Evolutionary conservation across 2,113 vertebrate genomes (phyloP), one percentile per base, ranked within the genome.

Genomic region (Pseudorectes ferrugineus): DNA sequence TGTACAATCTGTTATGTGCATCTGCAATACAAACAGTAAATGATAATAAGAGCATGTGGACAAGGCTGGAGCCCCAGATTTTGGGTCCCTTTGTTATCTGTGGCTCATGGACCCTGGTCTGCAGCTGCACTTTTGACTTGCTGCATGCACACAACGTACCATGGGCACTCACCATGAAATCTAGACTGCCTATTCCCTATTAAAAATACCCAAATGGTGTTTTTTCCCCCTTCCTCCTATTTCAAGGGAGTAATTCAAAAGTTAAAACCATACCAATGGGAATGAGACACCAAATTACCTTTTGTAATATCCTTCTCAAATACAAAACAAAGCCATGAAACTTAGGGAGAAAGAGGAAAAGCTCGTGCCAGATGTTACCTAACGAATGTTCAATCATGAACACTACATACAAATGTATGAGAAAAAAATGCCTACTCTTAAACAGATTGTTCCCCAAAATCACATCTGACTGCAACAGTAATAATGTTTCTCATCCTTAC

Each of bases 1-100:
- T 83, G 72, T 49, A 92, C 92, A 93, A 89, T 93, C 95, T 96
- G 94, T 54, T 92, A 76, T 0, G 6, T 80, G 88, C 74, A 80
- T 95, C 78, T 92, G 85, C 85, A 85, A 35, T 20, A 52, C 82
- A 51, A 90, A 80, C 20, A 82, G 54, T 49, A 76, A 88, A 72
- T 14, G 40, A 51, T 71, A 79, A 63, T 26, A 87, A 87, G n/a
- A 91, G 67, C 67, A 31, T 11, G 67, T 15, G 43, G 87, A 63
- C 2, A 6, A 66, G 46, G 33, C 55, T 18, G 46, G 17, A 94
- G 72, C 19, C 58, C 62, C 86, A 79, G 33, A 79, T 88, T 96
- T 89, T 0, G 22, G 33, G 45, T 79, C 25, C 29, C 63, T 94
- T 87, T 94, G 83, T 91, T 78, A 54, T n/a, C 42, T 28, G 52